Conservation (phyloP, 2,888 invertebrate species). For the Trachelus stipa region DNA sequence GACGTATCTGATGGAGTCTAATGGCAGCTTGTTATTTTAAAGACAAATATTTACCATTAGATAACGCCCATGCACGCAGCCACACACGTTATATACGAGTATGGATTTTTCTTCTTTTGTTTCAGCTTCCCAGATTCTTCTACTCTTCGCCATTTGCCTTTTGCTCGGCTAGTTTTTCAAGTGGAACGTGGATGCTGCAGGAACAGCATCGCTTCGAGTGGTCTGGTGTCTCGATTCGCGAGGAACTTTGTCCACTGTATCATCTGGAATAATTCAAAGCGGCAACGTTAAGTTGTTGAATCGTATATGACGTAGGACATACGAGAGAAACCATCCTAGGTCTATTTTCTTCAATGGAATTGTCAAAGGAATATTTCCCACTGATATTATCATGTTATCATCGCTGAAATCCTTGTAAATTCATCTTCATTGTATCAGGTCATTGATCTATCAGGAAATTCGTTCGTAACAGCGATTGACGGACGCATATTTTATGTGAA, state of each 20-base stretch:
- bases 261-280: conserved; percentile 3
- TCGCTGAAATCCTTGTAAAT: not conserved
- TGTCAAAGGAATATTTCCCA: conserved; percentile 23
- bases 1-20: not conserved
- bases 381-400: not conserved
- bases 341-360: conserved; percentile 30
- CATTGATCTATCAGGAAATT: not conserved
- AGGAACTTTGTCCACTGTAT: conserved; percentile 41
- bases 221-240: conserved; percentile 39
- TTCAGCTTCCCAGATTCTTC: conserved; percentile 5
- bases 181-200: not conserved
- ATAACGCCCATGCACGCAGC: not conserved
- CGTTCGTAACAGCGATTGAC: too few relatives aligned
- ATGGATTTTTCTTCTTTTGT: conserved; percentile 2
- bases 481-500: not conserved
- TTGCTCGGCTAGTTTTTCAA: conserved; percentile 26
- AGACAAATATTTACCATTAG: not conserved
- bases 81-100: not conserved
- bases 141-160: conserved; percentile 28
- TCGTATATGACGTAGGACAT: not conserved
- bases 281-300: not conserved
- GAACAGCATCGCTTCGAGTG: not conserved
- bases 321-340: not conserved
- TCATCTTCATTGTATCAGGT: not conserved
- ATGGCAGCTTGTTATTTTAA: not conserved